A percentile compares a stretch with the other conserved stretches of the same genome.
Evolutionary conservation across 2,797 vertebrate species (phyloP).

Genomic region (Catostomus latipinnis): DNA sequence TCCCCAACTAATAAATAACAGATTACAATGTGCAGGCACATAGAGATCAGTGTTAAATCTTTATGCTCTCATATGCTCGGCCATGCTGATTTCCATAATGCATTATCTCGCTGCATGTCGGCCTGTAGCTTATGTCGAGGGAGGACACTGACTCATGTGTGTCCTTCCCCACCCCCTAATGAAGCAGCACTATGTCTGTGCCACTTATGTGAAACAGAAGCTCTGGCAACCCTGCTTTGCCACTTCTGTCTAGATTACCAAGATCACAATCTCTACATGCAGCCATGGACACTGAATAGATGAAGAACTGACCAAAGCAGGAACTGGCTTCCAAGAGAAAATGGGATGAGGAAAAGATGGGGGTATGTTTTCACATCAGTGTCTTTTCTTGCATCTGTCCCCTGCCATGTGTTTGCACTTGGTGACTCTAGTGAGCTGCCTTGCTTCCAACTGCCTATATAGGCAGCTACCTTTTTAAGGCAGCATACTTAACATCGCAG

Average conservation of each 20-base stretch:
- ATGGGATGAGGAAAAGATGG: conserved; percentile 24
- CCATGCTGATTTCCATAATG: conserved; percentile 78
- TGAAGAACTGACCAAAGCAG: conserved; percentile 56
- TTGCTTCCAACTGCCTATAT: too few species aligned
- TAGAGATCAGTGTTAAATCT: conserved; percentile 82
- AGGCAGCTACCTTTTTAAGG: too few species aligned
- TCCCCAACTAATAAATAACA: conserved; percentile 75
- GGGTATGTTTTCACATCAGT: conserved; percentile 50
- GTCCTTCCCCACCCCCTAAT: conserved; percentile 45
- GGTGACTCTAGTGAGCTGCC: too few species aligned
- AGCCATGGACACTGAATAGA: conserved; percentile 62
- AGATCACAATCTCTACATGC: conserved; percentile 62
- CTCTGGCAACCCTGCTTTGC: conserved; percentile 51
- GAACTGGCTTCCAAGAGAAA: conserved; percentile 54
- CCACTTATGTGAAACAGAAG: conserved; percentile 38
- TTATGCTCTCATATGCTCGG: conserved; percentile 77
- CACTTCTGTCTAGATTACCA: conserved; percentile 59
- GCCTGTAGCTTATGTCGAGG: conserved; percentile 57
- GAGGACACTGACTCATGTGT: conserved; percentile 45
- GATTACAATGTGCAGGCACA: conserved; percentile 71
- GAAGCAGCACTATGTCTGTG: conserved; percentile 42
- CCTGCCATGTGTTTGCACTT: conserved; percentile 20
- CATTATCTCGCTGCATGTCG: conserved; percentile 70
- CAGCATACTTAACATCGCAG: too few species aligned
- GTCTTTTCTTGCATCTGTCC: conserved; percentile 40